These are phyloP conservation scores for Hylaeus volcanicus DNA, from an alignment of 1,140 invertebrate species.

Conservation along the genomic window DNA sequence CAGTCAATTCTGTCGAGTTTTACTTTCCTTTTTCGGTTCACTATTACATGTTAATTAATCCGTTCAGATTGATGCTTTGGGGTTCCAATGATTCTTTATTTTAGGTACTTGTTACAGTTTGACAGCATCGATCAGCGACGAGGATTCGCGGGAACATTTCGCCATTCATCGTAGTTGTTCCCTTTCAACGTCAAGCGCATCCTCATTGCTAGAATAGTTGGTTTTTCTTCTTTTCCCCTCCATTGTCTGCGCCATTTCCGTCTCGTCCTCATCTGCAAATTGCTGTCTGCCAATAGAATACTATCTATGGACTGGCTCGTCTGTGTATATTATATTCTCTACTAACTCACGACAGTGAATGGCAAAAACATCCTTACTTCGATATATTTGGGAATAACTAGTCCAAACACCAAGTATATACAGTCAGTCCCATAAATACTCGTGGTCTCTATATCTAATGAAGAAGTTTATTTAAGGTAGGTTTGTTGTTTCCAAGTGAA, in stretches of 20 bases:
- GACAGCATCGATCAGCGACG: not conserved
- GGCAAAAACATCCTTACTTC: not conserved
- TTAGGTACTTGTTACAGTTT: not conserved
- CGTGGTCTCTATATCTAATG: too few species aligned
- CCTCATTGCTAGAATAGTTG: conserved; percentile 15
- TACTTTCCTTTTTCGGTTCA: too few species aligned
- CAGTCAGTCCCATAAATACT: not conserved
- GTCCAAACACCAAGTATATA: not conserved
- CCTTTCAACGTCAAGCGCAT: conserved; percentile 18
- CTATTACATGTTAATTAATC: too few species aligned
- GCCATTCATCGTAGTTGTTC: conserved; percentile 3
- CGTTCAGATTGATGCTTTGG: not conserved
- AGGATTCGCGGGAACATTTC: not conserved
- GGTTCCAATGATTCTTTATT: not conserved
- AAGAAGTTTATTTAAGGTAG: too few species aligned
- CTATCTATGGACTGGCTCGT: not conserved
- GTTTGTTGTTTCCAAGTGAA: too few species aligned
- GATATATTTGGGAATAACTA: too few species aligned
- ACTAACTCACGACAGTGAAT: not conserved
- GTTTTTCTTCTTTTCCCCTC: conserved; percentile 9
- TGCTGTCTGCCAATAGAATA: conserved; percentile 29
- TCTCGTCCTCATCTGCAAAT: conserved; percentile 41
- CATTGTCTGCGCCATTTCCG: conserved; percentile 4
- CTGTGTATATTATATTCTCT: not conserved
- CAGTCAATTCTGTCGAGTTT: too few species aligned